Base-by-base conservation (phyloP, 2,113 vertebrate species). In the Cichladusa arquata region DNA sequence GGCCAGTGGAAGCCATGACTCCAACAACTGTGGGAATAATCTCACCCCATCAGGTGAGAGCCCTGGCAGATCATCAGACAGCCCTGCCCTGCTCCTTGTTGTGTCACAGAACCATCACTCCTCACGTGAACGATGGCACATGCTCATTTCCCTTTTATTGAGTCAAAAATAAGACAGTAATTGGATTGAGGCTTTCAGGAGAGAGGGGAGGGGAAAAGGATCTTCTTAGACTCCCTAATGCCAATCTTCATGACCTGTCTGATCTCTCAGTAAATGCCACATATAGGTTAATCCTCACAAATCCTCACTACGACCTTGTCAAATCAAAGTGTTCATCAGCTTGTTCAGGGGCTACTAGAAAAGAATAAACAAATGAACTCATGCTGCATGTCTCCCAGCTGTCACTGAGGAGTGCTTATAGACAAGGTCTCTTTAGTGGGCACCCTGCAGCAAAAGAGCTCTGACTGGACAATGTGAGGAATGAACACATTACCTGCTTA, bases 271-370 rank as follows among this genome's bases (percentile, higher is more conserved):
- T 97, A 97, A 95, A 97, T 96, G 97, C 97, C 97, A 98, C 92
- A 90, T 96, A 96, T 96, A 98, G 98, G 98, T 98, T 99, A 99
- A 98, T 98, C 97, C 96, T 92, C 93, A 95, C 97, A 98, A 98
- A 98, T 98, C 97, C 98, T 97, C 91, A 28, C 14, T 47, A 79
- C 14, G 53, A 94, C 94, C 95, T 86, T 92, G 95, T 93, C 95
- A 95, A 94, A 95, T 95, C 90, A 95, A 92, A 93, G 72, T 94
- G 71, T 94, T 96, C 66, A 88, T 91, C 96, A 86, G 90, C 77
- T 94, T 84, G 77, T 95, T 94, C 23, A 0, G 86, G 77, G 92
- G 84, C 85, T 86, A 42, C 81, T 26, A 54, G 73, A 66, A 29
- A 77, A 90, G 90, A 94, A 95, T 93, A 84, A 96, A 92, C 91